A percentile compares a stretch with the other conserved stretches of the same genome.
phyloP scores from a whole-genome alignment of 2,797 vertebrate species.

The Sebastolobus altivelis region DNA sequence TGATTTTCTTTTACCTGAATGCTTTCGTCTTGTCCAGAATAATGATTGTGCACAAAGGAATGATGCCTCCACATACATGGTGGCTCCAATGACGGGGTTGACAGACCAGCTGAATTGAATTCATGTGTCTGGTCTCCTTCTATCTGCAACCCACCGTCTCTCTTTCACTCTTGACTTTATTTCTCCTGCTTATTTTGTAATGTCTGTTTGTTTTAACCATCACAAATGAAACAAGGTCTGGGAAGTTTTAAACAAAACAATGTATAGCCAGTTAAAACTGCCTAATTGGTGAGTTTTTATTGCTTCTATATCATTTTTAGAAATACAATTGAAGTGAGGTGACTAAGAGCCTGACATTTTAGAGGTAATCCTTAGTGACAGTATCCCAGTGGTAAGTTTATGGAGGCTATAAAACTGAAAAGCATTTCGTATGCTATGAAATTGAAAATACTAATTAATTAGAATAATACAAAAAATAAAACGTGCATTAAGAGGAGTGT shows the following conservation, averaged over 20 bases:
- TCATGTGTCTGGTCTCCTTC: slow-evolving; percentile 47
- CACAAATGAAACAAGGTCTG: background rate
- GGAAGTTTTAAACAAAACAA: background rate
- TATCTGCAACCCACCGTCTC: slow-evolving; percentile 17
- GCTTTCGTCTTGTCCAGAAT: slow-evolving; percentile 62
- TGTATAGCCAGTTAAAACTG: background rate
- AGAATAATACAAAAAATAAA: background rate
- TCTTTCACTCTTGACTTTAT: slow-evolving; percentile 1
- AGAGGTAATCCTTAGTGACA: background rate
- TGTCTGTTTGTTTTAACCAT: background rate
- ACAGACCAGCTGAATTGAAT: slow-evolving; percentile 67
- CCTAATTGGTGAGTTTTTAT: background rate
- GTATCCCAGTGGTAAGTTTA: background rate
- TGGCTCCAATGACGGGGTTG: slow-evolving; percentile 58
- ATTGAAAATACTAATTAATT: background rate
- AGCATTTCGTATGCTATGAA: background rate
- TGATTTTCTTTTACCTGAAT: slow-evolving; percentile 57
- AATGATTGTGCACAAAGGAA: slow-evolving; percentile 61
- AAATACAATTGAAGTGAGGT: background rate
- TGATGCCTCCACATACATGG: slow-evolving; percentile 59
- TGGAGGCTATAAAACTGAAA: background rate
- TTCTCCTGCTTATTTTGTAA: background rate
- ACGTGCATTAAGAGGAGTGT: background rate
- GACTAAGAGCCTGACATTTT: slow-evolving; percentile 3
- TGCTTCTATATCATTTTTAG: background rate